Evolutionary conservation across 2,113 vertebrate species (phyloP).

Genomic region (Petrocephalus microphthalmus): DNA sequence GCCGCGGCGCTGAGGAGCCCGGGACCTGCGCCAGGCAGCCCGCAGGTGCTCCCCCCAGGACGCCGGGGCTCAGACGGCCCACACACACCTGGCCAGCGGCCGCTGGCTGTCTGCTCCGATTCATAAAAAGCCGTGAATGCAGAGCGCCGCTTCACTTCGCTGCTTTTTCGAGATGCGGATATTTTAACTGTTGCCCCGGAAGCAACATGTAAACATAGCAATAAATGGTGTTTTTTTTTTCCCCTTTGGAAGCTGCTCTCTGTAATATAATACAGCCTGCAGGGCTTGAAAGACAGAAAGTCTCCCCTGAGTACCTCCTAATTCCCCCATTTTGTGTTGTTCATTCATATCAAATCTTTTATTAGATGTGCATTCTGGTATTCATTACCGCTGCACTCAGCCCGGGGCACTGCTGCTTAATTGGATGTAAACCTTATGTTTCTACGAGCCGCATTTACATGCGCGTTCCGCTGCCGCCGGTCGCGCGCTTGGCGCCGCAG

Average conservation of each 20-base stretch:
- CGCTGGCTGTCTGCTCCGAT: slow-evolving; percentile 33
- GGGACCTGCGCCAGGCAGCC: not conserved
- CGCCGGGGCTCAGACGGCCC: not conserved
- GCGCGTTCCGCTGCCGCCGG: not conserved
- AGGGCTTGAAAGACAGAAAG: slow-evolving; percentile 23
- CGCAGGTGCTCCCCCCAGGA: slow-evolving; percentile 29
- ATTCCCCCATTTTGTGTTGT: slow-evolving; percentile 18
- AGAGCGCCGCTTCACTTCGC: slow-evolving; percentile 23
- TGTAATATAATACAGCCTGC: slow-evolving; percentile 29
- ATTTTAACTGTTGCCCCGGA: slow-evolving; percentile 21
- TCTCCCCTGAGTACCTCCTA: slow-evolving; percentile 15
- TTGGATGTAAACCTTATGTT: slow-evolving; percentile 19
- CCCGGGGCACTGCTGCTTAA: slow-evolving; percentile 18
- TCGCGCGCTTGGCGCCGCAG: not conserved
- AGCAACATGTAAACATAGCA: slow-evolving; percentile 15
- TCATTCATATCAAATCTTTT: slow-evolving; percentile 31
- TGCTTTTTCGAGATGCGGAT: slow-evolving; percentile 20
- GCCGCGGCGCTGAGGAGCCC: not conserved
- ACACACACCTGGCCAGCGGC: slow-evolving; percentile 36
- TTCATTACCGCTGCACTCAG: slow-evolving; percentile 7
- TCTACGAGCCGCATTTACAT: not conserved
- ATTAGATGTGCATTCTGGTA: slow-evolving; percentile 27
- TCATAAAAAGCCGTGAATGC: slow-evolving; percentile 28
- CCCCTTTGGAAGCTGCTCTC: slow-evolving; percentile 16
- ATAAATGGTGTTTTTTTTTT: not conserved